These are phyloP conservation scores for Fabriciana adippe DNA, from an alignment of 2,888 invertebrate genomes.

Conservation along the genomic window DNA sequence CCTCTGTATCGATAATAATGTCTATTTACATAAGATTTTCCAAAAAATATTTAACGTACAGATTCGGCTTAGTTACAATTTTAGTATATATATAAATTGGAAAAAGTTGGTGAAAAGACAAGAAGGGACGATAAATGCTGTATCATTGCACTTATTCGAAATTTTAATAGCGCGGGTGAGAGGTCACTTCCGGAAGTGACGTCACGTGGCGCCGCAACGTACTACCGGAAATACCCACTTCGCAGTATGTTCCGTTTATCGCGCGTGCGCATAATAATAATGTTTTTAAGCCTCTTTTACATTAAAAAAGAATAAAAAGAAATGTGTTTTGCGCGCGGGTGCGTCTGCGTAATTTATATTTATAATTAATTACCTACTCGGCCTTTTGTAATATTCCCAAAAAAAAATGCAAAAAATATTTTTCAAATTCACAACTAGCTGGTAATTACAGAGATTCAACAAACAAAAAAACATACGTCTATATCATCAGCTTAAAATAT, in stretches of 20 bases:
- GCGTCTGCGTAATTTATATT: not conserved
- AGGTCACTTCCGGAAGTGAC: conserved; percentile 28
- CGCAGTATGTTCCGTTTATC: conserved; percentile 58
- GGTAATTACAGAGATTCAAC: too few species aligned
- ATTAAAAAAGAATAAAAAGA: not conserved
- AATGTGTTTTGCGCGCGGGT: too few species aligned
- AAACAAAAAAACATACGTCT: too few species aligned
- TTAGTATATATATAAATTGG: too few species aligned
- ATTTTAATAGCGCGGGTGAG: conserved; percentile 17
- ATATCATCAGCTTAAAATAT: too few species aligned
- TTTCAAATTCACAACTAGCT: too few species aligned
- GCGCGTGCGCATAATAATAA: conserved; percentile 56
- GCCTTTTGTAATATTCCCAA: too few species aligned
- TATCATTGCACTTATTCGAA: conserved; percentile 13
- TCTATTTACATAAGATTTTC: too few species aligned
- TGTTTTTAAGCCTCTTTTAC: conserved; percentile 24
- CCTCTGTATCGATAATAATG: too few species aligned
- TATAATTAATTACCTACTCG: not conserved
- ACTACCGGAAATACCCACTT: conserved; percentile 65
- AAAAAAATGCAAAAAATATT: too few species aligned
- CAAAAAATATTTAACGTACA: too few species aligned
- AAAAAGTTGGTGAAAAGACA: not conserved
- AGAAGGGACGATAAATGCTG: conserved; percentile 7
- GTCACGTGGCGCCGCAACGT: conserved; percentile 44
- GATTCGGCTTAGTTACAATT: too few species aligned